Percentiles rank a stretch among this genome's conserved stretches.
Conservation (phyloP, 2,888 invertebrate genomes). For the Drosophila imparisetae region DNA sequence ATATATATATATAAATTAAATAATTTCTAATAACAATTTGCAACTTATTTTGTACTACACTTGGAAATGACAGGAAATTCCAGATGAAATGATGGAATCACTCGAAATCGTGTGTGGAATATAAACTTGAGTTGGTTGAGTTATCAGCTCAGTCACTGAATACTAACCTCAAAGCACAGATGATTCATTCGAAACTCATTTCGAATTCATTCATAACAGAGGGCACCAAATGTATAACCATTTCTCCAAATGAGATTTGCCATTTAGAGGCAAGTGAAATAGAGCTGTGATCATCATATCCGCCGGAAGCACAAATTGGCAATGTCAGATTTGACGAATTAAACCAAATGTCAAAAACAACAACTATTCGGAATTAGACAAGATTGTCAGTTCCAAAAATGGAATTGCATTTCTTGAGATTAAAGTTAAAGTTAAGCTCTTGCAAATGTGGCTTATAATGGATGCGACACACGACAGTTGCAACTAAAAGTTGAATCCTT, state of each 20-base stretch:
- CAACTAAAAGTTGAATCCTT: constrained; percentile 2
- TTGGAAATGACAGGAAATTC: background rate
- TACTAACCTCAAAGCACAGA: background rate
- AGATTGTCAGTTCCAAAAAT: background rate
- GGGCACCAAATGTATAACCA: constrained; percentile 1
- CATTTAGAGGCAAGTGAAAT: constrained; percentile 1
- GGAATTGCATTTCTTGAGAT: background rate
- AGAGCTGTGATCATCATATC: constrained; percentile 13
- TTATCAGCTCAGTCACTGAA: background rate
- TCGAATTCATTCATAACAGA: constrained; percentile 10
- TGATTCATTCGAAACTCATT: constrained; percentile 11
- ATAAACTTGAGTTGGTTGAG: background rate
- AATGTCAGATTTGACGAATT: constrained; percentile 6
- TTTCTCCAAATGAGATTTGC: constrained; percentile 21
- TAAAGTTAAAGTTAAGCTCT: background rate
- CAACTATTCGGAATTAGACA: background rate
- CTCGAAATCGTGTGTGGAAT: constrained; percentile 1
- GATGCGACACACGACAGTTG: background rate
- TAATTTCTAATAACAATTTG: constrained; percentile 35
- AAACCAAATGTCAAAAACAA: background rate
- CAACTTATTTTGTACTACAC: background rate
- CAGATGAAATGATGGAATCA: background rate
- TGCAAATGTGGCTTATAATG: background rate
- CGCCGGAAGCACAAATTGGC: constrained; percentile 22
- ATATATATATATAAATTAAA: constrained; percentile 22